Evolutionary conservation across 2,888 invertebrate species (phyloP).

Genomic region (Polymixis flavicincta): DNA sequence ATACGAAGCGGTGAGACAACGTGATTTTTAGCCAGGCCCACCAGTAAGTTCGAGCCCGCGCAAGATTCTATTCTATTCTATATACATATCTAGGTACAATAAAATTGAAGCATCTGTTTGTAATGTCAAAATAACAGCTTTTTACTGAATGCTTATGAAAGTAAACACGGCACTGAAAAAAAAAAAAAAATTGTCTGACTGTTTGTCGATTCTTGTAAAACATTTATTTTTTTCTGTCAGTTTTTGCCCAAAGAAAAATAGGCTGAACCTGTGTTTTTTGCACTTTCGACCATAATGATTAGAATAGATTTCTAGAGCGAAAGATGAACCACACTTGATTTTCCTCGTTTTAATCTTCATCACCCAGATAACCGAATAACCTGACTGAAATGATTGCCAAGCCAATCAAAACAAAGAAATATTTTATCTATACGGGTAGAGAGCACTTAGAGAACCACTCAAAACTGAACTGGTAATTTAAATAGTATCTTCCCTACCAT

Average conservation of each 20-base stretch:
- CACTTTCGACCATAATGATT: neutral
- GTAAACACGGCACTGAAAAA: no score
- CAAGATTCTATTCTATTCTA: neutral
- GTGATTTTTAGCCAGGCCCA: no score
- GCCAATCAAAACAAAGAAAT: neutral
- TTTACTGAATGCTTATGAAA: no score
- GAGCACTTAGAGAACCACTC: neutral
- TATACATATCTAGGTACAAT: no score
- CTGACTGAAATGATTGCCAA: neutral
- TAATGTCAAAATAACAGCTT: no score
- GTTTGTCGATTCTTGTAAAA: neutral
- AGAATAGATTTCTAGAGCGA: neutral
- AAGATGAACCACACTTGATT: neutral
- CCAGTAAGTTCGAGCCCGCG: no score
- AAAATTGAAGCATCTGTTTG: no score
- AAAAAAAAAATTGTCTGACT: no score
- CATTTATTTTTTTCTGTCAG: neutral
- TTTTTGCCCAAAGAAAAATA: neutral
- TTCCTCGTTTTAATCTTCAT: neutral
- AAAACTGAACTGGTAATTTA: conserved; percentile 17
- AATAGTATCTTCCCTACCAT: conserved; percentile 26
- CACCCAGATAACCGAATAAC: no score
- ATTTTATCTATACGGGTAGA: neutral
- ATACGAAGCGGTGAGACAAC: no score
- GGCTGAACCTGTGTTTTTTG: neutral